These are phyloP conservation scores for Conus betulinus DNA, from an alignment of 1,140 invertebrate genomes.

Conservation along the genomic window DNA sequence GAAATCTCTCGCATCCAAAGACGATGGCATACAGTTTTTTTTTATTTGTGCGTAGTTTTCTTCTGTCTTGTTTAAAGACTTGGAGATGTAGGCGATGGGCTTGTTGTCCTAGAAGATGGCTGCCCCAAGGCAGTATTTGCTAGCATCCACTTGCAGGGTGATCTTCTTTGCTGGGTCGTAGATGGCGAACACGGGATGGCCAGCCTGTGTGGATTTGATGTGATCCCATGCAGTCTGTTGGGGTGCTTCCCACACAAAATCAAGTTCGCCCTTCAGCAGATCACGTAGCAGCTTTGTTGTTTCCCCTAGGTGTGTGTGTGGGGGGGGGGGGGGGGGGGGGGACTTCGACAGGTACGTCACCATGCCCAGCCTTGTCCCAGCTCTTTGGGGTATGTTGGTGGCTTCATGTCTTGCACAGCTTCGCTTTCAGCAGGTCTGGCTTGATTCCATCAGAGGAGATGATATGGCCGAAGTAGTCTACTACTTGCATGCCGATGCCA, in stretches of 20 bases:
- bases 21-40: too few species aligned
- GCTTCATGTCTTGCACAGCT: constrained; percentile 63
- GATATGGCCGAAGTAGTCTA: constrained; percentile 57
- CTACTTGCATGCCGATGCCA: constrained; percentile 31
- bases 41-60: too few species aligned
- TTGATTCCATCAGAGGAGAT: constrained; percentile 65
- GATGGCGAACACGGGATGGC: neutral
- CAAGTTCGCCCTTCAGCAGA: neutral
- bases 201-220: neutral
- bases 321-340: neutral
- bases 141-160: too few species aligned
- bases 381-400: constrained; percentile 32
- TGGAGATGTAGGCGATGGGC: too few species aligned
- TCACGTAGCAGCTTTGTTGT: neutral
- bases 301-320: neutral
- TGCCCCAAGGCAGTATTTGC: too few species aligned
- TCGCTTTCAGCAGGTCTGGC: constrained; percentile 74
- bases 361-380: neutral
- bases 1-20: too few species aligned
- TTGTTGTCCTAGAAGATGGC: too few species aligned
- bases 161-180: neutral
- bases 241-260: neutral
- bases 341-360: neutral
- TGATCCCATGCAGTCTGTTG: neutral
- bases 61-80: too few species aligned